phyloP scores from a whole-genome alignment of 2,797 vertebrate genomes.

The Monodelphis domestica region DNA sequence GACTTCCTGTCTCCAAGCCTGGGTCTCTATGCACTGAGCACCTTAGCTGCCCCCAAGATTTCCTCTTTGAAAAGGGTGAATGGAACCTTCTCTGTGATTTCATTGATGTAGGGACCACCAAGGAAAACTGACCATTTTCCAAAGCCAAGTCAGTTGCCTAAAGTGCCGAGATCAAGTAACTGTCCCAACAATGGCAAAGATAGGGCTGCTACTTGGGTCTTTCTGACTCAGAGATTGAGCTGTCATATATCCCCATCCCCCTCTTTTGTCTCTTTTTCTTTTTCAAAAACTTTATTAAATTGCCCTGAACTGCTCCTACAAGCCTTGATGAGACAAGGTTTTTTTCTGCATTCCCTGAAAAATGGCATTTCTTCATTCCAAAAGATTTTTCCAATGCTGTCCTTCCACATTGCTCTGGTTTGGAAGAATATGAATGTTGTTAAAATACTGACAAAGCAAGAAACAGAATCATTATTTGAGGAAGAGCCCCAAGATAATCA shows the following conservation, averaged over 20 bases:
- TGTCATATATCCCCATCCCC: not conserved
- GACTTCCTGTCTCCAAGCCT: too few relatives aligned
- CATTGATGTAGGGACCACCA: not conserved
- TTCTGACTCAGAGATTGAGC: not conserved
- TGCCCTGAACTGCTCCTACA: not conserved
- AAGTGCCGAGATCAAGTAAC: not conserved
- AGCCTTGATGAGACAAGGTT: not conserved
- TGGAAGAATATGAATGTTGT: not conserved
- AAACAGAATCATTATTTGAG: not conserved
- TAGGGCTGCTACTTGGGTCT: not conserved
- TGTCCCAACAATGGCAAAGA: not conserved
- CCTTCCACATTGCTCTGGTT: not conserved
- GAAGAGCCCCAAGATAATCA: fast-evolving
- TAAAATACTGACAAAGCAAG: not conserved
- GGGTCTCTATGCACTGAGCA: too few relatives aligned
- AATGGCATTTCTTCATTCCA: not conserved
- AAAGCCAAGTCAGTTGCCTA: not conserved
- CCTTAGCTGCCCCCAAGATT: too few relatives aligned
- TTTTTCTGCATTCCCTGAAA: not conserved
- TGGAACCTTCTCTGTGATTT: not conserved
- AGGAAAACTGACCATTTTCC: not conserved
- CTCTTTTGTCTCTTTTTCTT: not conserved
- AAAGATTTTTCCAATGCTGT: not conserved
- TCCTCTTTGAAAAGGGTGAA: not conserved
- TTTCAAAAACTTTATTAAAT: not conserved